Evolutionary conservation across 2,888 invertebrate genomes (phyloP).

Genomic region (Sthenelais limicola): DNA sequence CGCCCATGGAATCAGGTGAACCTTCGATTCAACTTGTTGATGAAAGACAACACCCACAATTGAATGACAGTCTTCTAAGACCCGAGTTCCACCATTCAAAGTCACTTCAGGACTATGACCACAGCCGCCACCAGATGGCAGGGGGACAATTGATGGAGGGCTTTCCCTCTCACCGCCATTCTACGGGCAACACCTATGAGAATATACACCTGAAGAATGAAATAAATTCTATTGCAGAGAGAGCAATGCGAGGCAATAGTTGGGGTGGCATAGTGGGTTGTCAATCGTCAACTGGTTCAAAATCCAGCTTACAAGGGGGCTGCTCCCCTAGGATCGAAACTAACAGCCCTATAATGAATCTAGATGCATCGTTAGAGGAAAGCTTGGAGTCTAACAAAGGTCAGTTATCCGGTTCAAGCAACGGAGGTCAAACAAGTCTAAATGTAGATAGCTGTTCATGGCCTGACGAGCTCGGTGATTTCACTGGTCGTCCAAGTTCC

Average conservation of each 20-base stretch:
- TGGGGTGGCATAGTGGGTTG: background rate
- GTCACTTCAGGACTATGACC: conserved; percentile 5
- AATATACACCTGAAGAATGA: conserved; percentile 10
- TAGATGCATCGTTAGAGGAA: too few species aligned
- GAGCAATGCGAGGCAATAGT: background rate
- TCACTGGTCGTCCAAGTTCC: conserved; percentile 2
- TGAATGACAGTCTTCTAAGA: too few species aligned
- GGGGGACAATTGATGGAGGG: conserved; percentile 10
- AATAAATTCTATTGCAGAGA: background rate
- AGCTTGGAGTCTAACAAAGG: too few species aligned
- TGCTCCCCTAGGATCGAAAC: background rate
- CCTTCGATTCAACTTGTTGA: too few species aligned
- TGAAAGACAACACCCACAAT: conserved; percentile 1
- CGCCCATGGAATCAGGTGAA: background rate
- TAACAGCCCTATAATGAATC: background rate
- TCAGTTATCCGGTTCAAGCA: too few species aligned
- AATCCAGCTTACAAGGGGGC: conserved; percentile 9
- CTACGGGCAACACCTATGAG: conserved; percentile 4
- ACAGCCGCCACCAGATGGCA: background rate
- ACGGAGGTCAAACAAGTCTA: too few species aligned
- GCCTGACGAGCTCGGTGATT: too few species aligned
- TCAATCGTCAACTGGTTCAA: background rate
- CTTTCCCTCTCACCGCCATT: conserved; percentile 8
- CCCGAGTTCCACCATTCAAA: conserved; percentile 13
- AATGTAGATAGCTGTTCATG: too few species aligned